Conservation (phyloP, 2,797 vertebrate genomes). For the Microtus californicus region DNA sequence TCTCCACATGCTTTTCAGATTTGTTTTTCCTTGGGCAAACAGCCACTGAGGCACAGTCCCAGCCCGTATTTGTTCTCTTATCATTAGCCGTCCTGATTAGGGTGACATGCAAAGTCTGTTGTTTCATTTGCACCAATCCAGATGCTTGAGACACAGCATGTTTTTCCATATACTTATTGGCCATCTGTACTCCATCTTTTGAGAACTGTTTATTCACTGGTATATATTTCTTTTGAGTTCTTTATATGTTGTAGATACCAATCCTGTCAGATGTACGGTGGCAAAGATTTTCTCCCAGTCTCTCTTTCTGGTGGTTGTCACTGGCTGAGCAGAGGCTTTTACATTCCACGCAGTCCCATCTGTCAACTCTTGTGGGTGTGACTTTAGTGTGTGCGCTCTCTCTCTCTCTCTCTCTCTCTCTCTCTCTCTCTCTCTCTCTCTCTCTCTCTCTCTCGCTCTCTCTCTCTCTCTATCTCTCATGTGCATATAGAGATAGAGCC, state of each 20-base stretch:
- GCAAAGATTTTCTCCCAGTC: neutral
- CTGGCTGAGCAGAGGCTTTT: neutral
- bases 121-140: neutral
- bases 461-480: too few relatives aligned
- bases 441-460: too few relatives aligned
- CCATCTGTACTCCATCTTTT: neutral
- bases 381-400: neutral
- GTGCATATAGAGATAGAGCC: neutral
- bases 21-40: neutral
- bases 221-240: neutral
- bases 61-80: fast-evolving
- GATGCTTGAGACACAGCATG: neutral
- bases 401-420: neutral
- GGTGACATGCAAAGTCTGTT: neutral
- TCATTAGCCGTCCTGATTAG: neutral
- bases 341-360: neutral
- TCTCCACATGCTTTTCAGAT: too few relatives aligned
- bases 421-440: neutral
- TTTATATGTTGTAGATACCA: neutral
- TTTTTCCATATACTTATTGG: neutral
- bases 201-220: neutral
- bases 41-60: neutral
- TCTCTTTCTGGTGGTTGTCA: neutral
- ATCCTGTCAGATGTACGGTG: neutral
- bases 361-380: neutral